Evolutionary conservation across 2,888 invertebrate genomes (phyloP).

Genomic region (Mythimna vitellina): DNA sequence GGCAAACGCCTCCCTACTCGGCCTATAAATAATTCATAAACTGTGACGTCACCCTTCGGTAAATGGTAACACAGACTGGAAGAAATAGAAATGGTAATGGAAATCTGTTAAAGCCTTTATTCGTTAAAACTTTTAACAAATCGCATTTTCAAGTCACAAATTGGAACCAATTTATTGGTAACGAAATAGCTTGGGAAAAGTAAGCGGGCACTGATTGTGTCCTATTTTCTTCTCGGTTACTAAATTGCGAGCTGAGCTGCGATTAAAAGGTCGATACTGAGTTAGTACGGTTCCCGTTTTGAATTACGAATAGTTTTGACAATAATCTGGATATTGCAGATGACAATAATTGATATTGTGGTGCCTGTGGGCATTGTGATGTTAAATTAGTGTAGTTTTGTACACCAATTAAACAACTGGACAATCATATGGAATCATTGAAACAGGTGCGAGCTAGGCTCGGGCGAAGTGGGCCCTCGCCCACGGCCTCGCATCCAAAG

Average conservation of each 20-base stretch:
- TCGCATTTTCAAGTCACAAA: constrained; percentile 48
- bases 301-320: no score
- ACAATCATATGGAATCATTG: no score
- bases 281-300: neutral
- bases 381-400: no score
- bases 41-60: constrained; percentile 37
- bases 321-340: neutral
- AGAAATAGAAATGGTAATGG: constrained; percentile 50
- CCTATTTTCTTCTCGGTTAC: constrained; percentile 41
- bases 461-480: no score
- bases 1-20: constrained; percentile 15
- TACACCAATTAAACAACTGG: no score
- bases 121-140: constrained; percentile 40
- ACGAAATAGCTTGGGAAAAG: constrained; percentile 52
- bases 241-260: constrained; percentile 15
- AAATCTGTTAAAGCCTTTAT: constrained; percentile 45
- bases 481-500: no score
- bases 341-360: no score
- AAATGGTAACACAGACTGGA: constrained; percentile 53
- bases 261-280: constrained; percentile 16
- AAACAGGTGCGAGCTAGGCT: no score
- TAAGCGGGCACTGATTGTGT: constrained; percentile 37
- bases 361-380: no score
- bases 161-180: constrained; percentile 52
- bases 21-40: constrained; percentile 47